Evolutionary conservation across 2,797 vertebrate genomes (phyloP), one percentile per base, ranked within the genome.

Genomic region (Poecilia picta): DNA sequence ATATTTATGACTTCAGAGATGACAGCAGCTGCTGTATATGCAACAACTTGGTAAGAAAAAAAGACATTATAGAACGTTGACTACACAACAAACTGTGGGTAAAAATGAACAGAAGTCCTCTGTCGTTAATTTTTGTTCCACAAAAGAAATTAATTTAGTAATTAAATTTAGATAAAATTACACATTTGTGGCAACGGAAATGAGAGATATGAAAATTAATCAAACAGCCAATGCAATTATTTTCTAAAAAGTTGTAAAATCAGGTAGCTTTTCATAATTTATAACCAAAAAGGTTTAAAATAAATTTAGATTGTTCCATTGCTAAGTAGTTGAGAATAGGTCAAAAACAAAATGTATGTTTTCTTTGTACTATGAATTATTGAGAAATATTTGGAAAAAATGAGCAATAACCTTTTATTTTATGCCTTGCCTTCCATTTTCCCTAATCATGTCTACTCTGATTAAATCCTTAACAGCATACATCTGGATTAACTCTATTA

Each of bases 401-500:
- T 13, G 2, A 43, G 39, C 66, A 70, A 70, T 25, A 71, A 45
- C 15, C 49, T 23, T 23, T 51, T 23, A 51, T 51, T 51, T 23
- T 51, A 51, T 23, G 20, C 7, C 20, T 51, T 23, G 20, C 31
- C 64, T 36, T 53, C 25, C 39, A 72, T 71, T 13, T 2, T 71
- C 53, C 13, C 53, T 33, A 36, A 73, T 46, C 28, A 25, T 13
- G 18, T 28, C 28, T 10, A 28, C 45, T 10, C 36, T 25, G n/a
- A n/a, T n/a, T 7, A 13, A 43, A 33, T 33, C 41, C 36, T 46
- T 45, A 62, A 75, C 76, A 66, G 73, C 13, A 76, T 71, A 31
- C 76, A 66, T 66, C 76, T 78, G 62, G 0, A 74, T 84, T 46
- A 81, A 78, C 73, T 62, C 59, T 11, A 8, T 2, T 28, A 36